Evolutionary conservation across 2,113 vertebrate species (phyloP).

Genomic region (Proterorhinus semilunaris): DNA sequence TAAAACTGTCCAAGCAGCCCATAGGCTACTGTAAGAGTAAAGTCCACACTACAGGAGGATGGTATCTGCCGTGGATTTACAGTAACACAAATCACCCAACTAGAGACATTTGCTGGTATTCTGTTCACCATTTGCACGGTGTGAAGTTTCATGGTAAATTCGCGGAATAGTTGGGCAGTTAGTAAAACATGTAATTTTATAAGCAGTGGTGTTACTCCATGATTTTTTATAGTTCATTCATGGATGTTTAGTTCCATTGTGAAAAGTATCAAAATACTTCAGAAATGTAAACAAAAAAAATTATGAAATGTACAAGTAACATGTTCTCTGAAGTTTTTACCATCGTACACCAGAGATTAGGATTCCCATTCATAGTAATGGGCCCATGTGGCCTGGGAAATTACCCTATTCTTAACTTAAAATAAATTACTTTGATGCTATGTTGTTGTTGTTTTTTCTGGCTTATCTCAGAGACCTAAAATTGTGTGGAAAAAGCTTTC

Average conservation of each 20-base stretch:
- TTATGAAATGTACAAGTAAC: neutral
- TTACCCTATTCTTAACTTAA: too few relatives aligned
- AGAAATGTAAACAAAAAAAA: neutral
- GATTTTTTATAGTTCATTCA: neutral
- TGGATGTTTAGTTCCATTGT: neutral
- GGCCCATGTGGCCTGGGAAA: too few relatives aligned
- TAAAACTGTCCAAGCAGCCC: slow-evolving; percentile 11
- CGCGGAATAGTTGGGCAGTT: neutral
- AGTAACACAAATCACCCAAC: slow-evolving; percentile 17
- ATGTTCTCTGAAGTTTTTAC: too few relatives aligned
- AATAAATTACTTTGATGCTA: too few relatives aligned
- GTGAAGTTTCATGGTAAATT: neutral
- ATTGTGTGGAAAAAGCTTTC: neutral
- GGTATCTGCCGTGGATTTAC: neutral
- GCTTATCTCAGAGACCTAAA: too few relatives aligned
- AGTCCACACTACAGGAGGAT: slow-evolving; percentile 1
- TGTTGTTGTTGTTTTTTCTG: too few relatives aligned
- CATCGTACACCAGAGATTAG: too few relatives aligned
- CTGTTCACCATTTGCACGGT: neutral
- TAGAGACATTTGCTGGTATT: neutral
- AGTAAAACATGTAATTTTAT: neutral
- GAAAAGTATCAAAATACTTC: neutral
- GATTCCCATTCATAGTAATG: too few relatives aligned
- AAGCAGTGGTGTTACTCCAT: neutral
- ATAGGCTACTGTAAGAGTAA: neutral